phyloP scores from a whole-genome alignment of 1,140 invertebrate species.

The Macrotrachela quadricornifera region DNA sequence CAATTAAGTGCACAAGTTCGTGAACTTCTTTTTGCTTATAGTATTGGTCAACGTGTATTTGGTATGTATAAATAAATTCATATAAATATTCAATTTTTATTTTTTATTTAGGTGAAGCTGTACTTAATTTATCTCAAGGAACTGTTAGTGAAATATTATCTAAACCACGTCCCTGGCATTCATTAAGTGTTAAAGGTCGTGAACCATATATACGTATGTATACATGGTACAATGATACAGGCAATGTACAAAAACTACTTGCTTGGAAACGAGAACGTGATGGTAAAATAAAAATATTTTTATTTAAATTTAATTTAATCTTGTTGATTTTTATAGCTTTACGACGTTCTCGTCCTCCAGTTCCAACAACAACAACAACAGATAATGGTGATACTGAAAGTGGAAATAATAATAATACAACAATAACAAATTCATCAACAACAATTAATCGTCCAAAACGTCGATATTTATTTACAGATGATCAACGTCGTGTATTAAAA shows the following conservation, averaged over 20 bases:
- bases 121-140: constrained; percentile 72
- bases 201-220: constrained; percentile 97
- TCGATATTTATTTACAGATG: constrained; percentile 69
- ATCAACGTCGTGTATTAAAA: constrained; percentile 75
- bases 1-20: constrained; percentile 74
- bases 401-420: too few species aligned
- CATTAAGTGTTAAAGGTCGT: constrained; percentile 88
- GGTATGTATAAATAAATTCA: constrained; percentile 51
- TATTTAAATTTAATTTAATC: background rate
- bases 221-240: constrained; percentile 75
- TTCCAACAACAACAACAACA: background rate
- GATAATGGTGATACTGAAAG: background rate
- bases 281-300: background rate
- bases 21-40: constrained; percentile 84
- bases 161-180: constrained; percentile 95
- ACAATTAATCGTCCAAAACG: constrained; percentile 5
- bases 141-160: constrained; percentile 86
- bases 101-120: constrained; percentile 75
- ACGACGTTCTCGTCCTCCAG: too few species aligned
- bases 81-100: too few species aligned
- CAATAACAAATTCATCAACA: too few species aligned
- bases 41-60: constrained; percentile 90
- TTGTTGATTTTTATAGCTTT: too few species aligned
- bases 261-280: constrained; percentile 39
- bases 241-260: constrained; percentile 66